Conservation (phyloP, 2,888 invertebrate species). For the Diadegma fenestrale region DNA sequence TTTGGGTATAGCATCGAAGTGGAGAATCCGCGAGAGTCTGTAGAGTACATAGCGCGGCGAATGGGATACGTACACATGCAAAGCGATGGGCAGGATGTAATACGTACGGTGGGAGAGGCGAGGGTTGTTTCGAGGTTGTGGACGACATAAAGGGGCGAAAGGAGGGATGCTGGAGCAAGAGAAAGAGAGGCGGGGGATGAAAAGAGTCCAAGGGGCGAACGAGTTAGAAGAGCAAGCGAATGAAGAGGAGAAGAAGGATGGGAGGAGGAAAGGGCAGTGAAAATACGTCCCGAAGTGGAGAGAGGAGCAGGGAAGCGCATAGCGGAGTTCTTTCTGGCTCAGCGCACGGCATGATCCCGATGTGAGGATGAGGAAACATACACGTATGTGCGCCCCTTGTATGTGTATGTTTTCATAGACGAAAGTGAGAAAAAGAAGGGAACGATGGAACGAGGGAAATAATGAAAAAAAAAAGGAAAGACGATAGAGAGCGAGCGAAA, state of each 20-base stretch:
- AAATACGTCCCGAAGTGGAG: conserved; percentile 39
- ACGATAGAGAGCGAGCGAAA: conserved; percentile 33
- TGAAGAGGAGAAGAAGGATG: conserved; percentile 58
- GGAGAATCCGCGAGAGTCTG: conserved; percentile 45
- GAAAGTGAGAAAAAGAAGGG: conserved; percentile 55
- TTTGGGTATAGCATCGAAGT: conserved; percentile 26
- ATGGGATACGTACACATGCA: conserved; percentile 41
- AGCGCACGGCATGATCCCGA: conserved; percentile 43
- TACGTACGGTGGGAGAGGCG: conserved; percentile 48
- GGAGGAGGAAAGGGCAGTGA: conserved; percentile 56
- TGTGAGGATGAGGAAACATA: conserved; percentile 59
- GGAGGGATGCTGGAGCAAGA: conserved; percentile 29
- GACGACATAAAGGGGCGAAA: conserved; percentile 57
- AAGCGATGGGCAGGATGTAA: conserved; percentile 37
- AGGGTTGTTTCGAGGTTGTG: conserved; percentile 57
- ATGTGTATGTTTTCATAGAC: conserved; percentile 18
- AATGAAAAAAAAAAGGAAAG: conserved; percentile 45
- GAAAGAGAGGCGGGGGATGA: conserved; percentile 48
- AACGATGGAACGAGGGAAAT: conserved; percentile 64
- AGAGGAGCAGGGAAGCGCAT: conserved; percentile 31
- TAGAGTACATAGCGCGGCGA: conserved; percentile 30
- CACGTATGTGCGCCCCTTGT: conserved; percentile 5
- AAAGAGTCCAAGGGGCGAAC: conserved; percentile 51
- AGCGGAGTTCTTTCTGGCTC: conserved; percentile 56
- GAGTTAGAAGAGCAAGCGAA: conserved; percentile 57